phyloP scores from a whole-genome alignment of 2,113 vertebrate genomes.

The Bubo bubo region DNA sequence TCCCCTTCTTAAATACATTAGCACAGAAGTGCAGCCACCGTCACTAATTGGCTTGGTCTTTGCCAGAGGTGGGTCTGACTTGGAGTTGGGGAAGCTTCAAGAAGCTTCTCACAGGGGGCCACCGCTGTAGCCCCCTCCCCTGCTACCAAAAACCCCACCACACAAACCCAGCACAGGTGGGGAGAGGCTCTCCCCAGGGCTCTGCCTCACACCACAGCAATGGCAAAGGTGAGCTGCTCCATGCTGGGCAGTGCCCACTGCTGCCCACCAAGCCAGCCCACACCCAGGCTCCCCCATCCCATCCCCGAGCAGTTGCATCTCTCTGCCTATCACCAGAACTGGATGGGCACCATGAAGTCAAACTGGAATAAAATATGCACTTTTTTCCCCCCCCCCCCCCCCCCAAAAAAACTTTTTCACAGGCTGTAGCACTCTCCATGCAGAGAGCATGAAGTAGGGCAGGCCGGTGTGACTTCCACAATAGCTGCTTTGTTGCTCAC shows the following conservation, averaged over 20 bases:
- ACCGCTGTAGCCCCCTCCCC: too few species aligned
- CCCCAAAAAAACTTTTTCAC: neutral
- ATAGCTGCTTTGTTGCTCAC: neutral
- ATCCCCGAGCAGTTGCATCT: accelerated
- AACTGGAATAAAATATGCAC: neutral
- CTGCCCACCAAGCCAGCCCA: neutral
- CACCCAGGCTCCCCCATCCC: accelerated
- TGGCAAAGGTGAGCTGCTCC: neutral
- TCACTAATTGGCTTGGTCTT: too few species aligned
- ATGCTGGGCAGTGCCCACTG: neutral
- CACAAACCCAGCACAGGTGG: neutral
- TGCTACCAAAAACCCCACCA: too few species aligned
- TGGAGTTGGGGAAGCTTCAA: too few species aligned
- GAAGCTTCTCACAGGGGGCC: too few species aligned
- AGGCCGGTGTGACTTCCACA: accelerated
- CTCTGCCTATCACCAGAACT: neutral
- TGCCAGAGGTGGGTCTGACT: too few species aligned
- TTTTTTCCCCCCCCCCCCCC: accelerated
- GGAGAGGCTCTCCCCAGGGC: neutral
- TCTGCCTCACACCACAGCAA: neutral
- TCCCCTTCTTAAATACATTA: too few species aligned
- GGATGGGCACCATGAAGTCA: neutral
- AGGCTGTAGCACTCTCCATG: neutral
- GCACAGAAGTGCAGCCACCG: too few species aligned
- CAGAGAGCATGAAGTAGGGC: neutral